Base-by-base conservation (phyloP, 37 sponge, comb jelly and placozoan species). In the Theonella swinhoei region DNA sequence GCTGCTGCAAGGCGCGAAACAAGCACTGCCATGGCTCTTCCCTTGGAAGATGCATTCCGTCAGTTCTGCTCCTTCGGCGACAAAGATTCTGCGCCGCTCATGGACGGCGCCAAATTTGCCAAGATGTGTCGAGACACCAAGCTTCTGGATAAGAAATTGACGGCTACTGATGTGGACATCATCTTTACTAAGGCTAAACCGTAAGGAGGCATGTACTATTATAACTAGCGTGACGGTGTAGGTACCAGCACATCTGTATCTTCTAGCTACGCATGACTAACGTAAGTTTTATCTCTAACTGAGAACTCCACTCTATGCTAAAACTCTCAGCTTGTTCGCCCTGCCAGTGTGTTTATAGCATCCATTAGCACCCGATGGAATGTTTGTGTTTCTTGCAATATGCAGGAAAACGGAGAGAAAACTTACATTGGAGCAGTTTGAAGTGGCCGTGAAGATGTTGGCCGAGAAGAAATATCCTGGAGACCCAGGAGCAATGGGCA, bases 131-230 rank as follows among this genome's bases (percentile, higher is more conserved):
- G 87, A 17, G 97, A 96, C 75, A 41, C 80, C 40, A 91, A 89
- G 64, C 66, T 96, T 0, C 35, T 91, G 76, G 94, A 91, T 68
- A 96, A 96, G 70, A 83, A 83, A 23, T 63, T 96, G 14, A 89
- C 94, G 30, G 36, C 94, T 25, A 96, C 97, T 2, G 97, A 93
- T 39, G 94, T 93, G 32, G 97, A 96, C 75, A 96, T 96, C 61
- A 84, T 88, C 42, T 96, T 94, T 68, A 58, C 87, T 40, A 88
- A 88, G 75, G 22, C 66, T 32, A 93, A 96, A 87, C 70, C 81
- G 91, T 88, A 62, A 82, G 90, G 59, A 24, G 20, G 0, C 28
- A 26, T 3, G 1, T 54, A 20, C 1, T 3, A 42, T 59, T 41
- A 8, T 28, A 33, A 41, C 47, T 33, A 29, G 54, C 4, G 4